Evolutionary conservation across 2,113 vertebrate species (phyloP).

Genomic region (Apodemus sylvaticus): DNA sequence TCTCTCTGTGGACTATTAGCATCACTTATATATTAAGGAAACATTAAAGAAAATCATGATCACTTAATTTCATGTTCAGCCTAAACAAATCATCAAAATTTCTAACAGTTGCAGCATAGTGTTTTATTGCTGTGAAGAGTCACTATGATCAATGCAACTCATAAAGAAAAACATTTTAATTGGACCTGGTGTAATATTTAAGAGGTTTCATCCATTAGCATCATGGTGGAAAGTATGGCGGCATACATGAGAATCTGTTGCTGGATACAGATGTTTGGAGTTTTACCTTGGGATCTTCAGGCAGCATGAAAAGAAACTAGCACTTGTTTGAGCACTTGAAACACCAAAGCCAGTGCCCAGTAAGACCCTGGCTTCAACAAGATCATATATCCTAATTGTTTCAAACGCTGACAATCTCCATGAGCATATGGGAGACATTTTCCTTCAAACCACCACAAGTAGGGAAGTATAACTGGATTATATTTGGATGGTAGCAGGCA

Average conservation of each 20-base stretch:
- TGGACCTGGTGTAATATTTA: background rate
- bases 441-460: background rate
- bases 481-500: background rate
- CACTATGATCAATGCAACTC: background rate
- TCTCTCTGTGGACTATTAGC: background rate
- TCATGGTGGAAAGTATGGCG: background rate
- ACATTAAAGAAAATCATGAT: background rate
- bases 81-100: constrained; percentile 4
- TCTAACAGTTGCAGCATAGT: background rate
- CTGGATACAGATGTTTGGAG: background rate
- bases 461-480: background rate
- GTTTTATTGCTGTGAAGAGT: background rate
- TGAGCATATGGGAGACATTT: background rate
- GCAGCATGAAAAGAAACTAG: background rate
- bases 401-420: background rate
- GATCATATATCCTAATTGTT: background rate
- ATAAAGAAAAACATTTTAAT: background rate
- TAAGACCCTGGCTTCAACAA: background rate
- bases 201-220: background rate
- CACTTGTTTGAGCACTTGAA: background rate
- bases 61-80: background rate
- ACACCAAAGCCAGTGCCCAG: background rate
- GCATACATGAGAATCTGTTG: background rate
- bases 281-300: background rate
- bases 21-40: background rate